phyloP scores from a whole-genome alignment of 1,140 invertebrate genomes.

The Plectus sambesii region DNA sequence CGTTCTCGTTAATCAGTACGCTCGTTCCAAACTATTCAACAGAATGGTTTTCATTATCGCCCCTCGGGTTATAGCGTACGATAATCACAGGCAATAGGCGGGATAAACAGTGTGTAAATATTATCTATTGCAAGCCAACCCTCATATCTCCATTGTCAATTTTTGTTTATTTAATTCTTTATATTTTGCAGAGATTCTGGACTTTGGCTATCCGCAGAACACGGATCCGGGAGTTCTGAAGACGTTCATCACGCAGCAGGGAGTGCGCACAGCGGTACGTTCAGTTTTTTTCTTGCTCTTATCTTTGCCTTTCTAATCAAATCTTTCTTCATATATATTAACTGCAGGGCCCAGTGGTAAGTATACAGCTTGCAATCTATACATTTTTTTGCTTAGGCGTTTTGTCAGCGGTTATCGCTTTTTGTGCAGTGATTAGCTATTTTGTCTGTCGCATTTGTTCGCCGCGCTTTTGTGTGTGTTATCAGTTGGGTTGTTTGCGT shows the following conservation, averaged over 20 bases:
- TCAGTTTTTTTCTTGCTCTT: neutral
- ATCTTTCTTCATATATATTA: slow-evolving; percentile 9
- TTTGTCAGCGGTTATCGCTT: slow-evolving; percentile 10
- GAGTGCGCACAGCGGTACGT: slow-evolving; percentile 71
- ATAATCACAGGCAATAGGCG: no score
- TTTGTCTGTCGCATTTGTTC: no score
- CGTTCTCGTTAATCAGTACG: no score
- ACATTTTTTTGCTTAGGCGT: slow-evolving; percentile 11
- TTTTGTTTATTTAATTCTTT: slow-evolving; percentile 19
- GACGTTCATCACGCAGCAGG: slow-evolving; percentile 98
- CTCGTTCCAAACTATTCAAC: no score
- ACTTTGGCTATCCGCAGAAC: slow-evolving; percentile 99
- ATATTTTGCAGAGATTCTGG: slow-evolving; percentile 82
- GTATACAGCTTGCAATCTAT: slow-evolving; percentile 4
- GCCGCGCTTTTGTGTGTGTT: no score
- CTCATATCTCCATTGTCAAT: neutral
- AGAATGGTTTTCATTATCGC: no score
- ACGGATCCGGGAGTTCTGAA: slow-evolving; percentile 97
- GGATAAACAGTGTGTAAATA: slow-evolving; percentile 3
- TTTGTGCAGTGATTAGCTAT: no score
- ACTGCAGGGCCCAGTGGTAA: slow-evolving; percentile 2
- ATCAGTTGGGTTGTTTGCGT: no score
- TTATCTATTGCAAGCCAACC: neutral
- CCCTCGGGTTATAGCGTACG: no score
- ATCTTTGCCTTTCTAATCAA: slow-evolving; percentile 2